phyloP scores from a whole-genome alignment of 2,888 invertebrate species.

The Eupithecia pulchellata region DNA sequence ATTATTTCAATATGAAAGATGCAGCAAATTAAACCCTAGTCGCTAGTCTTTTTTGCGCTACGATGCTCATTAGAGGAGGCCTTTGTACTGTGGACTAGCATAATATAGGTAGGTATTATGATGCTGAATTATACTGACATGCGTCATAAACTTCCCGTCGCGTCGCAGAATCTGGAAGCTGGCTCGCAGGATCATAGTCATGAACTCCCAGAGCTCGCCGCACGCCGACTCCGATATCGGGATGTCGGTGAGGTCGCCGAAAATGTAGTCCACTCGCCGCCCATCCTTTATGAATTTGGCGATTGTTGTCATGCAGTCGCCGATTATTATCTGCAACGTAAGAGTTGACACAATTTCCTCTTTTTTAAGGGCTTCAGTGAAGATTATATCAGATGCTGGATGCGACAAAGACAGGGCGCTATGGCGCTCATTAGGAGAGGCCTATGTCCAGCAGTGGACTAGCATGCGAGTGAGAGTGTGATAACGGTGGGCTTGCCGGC shows the following conservation, averaged over 20 bases:
- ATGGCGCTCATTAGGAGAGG: too few species aligned
- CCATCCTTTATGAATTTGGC: conserved; percentile 91
- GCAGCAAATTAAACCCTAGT: too few species aligned
- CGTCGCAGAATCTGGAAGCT: conserved; percentile 93
- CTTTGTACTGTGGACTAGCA: neutral
- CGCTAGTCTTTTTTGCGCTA: too few species aligned
- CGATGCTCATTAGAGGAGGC: neutral
- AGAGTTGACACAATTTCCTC: too few species aligned
- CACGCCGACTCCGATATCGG: conserved; percentile 93
- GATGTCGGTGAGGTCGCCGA: conserved; percentile 97
- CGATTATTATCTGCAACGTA: conserved; percentile 91
- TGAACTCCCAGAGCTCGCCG: conserved; percentile 95
- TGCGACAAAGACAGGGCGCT: too few species aligned
- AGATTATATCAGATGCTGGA: too few species aligned
- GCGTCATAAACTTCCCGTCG: conserved; percentile 95
- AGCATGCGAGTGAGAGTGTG: too few species aligned
- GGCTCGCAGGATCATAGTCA: conserved; percentile 91
- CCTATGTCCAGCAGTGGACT: too few species aligned
- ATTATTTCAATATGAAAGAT: too few species aligned
- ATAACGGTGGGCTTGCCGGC: too few species aligned
- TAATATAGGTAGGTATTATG: neutral
- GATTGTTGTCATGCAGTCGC: conserved; percentile 94
- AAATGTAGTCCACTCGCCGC: conserved; percentile 95
- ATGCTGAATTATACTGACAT: conserved; percentile 85
- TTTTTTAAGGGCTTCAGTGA: too few species aligned